Percentiles rank a stretch among this genome's conserved stretches.
Conservation (phyloP, 2,888 invertebrate genomes). For the Rhopalosiphum nymphaeae region DNA sequence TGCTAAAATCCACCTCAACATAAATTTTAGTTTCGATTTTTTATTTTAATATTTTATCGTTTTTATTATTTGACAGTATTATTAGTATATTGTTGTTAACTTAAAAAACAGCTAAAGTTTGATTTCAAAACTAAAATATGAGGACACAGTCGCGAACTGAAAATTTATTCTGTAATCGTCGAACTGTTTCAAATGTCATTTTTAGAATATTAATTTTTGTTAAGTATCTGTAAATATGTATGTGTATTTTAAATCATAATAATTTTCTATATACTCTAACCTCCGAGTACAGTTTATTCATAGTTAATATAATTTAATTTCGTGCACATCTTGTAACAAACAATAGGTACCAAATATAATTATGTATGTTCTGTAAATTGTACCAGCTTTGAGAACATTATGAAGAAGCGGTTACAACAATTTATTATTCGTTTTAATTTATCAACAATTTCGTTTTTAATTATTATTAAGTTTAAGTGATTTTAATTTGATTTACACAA, state of each 20-base stretch:
- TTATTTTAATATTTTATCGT: background rate
- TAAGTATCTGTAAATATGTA: background rate
- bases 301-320: background rate
- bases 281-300: background rate
- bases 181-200: background rate
- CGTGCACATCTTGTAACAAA: background rate
- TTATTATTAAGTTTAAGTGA: background rate
- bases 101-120: background rate
- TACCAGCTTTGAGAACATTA: background rate
- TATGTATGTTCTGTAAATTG: background rate
- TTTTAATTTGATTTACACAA: background rate
- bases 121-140: too few relatives aligned
- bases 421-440: too few relatives aligned
- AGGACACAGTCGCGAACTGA: background rate
- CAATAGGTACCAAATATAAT: background rate
- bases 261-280: background rate
- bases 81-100: background rate
- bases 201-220: background rate
- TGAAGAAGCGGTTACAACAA: background rate
- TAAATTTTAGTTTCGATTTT: background rate
- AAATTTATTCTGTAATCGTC: background rate
- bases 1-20: too few relatives aligned
- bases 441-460: background rate
- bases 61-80: too few relatives aligned
- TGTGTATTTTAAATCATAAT: background rate